Evolutionary conservation across 2,797 vertebrate species (phyloP).

Genomic region (Chrysocyon brachyurus): DNA sequence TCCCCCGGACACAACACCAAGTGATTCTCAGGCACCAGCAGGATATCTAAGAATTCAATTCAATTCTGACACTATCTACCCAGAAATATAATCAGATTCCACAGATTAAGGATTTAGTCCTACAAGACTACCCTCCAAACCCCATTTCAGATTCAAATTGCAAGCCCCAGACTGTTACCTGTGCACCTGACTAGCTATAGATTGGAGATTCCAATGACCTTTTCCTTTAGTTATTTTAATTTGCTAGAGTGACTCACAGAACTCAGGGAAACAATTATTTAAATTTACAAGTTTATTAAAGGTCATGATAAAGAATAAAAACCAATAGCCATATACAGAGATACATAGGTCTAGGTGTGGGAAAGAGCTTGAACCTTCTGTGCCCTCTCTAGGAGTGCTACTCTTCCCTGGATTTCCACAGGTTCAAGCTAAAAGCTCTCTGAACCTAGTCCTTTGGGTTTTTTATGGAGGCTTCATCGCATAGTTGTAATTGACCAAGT

Average conservation of each 20-base stretch:
- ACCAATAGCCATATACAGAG: not conserved
- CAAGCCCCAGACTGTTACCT: not conserved
- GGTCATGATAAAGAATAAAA: not conserved
- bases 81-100: not conserved
- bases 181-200: not conserved
- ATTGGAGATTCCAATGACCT: not conserved
- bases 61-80: not conserved
- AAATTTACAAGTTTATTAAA: not conserved
- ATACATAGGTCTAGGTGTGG: not conserved
- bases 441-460: not conserved
- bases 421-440: not conserved
- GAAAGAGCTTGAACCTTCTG: not conserved
- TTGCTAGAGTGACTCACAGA: not conserved
- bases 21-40: not conserved
- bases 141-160: not conserved
- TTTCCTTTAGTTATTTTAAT: not conserved
- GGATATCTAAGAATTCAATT: not conserved
- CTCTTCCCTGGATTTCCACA: not conserved
- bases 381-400: not conserved
- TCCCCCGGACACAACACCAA: not conserved
- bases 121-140: not conserved
- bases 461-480: not conserved
- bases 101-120: not conserved
- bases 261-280: not conserved
- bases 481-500: not conserved